Base-by-base conservation (phyloP, 2,797 vertebrate genomes). In the Halcyon chelicuti region DNA sequence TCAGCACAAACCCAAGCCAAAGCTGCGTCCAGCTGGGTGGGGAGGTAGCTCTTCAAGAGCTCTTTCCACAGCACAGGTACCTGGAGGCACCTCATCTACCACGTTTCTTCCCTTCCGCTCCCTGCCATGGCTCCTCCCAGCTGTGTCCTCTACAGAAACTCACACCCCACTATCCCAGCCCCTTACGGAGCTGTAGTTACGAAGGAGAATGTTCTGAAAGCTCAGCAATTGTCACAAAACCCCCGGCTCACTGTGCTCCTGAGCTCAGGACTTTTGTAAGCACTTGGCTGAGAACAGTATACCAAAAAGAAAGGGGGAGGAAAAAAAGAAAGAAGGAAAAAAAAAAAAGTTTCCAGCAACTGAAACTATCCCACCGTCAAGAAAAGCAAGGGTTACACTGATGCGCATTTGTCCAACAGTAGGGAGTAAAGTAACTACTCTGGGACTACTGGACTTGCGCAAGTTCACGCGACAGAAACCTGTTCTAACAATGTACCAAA, bases 141-240 rank as follows among this genome's bases (percentile, higher is more conserved):
- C 84, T 22, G 35, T 8, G 8, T 8, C 54, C 85, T 22, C 1
- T 0, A 55, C 20, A 80, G 52, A 65, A 70, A 11, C 46, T 61
- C 75, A 55, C 55, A 28, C 19, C 40, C 37, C 0, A 0, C 13
- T 33, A 44, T n/a, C 60, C 67, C 52, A 58, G 35, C 0, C 0
- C 74, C 68, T 54, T 10, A 26, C 12, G 37, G 37, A 39, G 68
- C 68, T 76, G 81, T 14, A 73, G 67, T 83, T 80, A 80, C 58
- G 19, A 35, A 86, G 51, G n/a, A 84, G 47, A 82, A 86, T 2
- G 26, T 65, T 70, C 68, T 15, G 2, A 85, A 82, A 86, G 65
- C 73, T 94, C 40, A 65, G 47, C 68, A 54, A 49, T 4, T 20
- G 42, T 67, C 88, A 70, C 63, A 51, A 2, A 84, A 92, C 44